Base-by-base conservation (phyloP, 2,113 vertebrate species). In the Sprattus sprattus region DNA sequence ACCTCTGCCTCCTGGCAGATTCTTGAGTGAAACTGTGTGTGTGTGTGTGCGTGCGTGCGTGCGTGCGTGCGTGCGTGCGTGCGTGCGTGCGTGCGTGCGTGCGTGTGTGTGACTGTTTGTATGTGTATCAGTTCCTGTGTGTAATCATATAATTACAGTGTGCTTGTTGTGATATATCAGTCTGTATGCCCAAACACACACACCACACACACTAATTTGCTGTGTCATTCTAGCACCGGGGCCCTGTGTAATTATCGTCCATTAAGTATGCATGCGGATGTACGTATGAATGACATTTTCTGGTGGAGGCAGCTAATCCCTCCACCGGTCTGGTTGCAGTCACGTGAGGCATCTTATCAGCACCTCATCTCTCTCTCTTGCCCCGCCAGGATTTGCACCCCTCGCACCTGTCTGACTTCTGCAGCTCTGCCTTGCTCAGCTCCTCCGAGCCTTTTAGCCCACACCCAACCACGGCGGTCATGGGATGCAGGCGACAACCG, bases 121-220 rank as follows among this genome's bases (percentile, higher is more conserved):
- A 18, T 46, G 3, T 44, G 0, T 64, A 11, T 88, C 49, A 22
- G 45, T 75, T 90, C 83, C 46, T 1, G 6, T 75, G 32, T 87
- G 86, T 84, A 87, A 6, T 2, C 82, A 81, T 71, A 85, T 82
- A 81, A 81, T 88, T 85, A 71, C 81, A 82, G 87, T 84, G 82
- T 54, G 50, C 57, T 82, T 88, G 83, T 86, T 85, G 82, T 6
- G 18, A 1, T 54, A 3, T 54, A 54, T 18, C 52, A 54, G 52
- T 18, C 52, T 20, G 5, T 16, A 54, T 20, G 20, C 54, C 22
- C 54, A 60, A 15, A 64, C 20, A 64, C 20, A 64, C 60, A 64
- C 60, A 64, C 60, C 25, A 50, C 25, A 60, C 25, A 75, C 13
- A n/a, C 75, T 2, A 13, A 4, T 78, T 78, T 78, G 71, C 71